Conservation (phyloP, 2,113 vertebrate species). For the Typhlomys cinereus region DNA sequence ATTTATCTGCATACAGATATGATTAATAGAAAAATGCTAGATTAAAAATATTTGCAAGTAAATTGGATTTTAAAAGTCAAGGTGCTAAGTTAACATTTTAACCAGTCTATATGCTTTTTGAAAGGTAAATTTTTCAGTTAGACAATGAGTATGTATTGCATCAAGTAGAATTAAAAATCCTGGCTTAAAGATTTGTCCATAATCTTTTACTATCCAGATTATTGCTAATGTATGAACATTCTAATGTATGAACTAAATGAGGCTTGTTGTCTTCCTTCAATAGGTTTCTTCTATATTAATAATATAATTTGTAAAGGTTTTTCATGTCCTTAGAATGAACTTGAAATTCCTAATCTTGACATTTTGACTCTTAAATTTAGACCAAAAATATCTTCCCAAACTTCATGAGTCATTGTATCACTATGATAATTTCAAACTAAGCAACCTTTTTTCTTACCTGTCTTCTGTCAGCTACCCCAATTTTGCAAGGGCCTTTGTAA, state of each 20-base stretch:
- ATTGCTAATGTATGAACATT: constrained; percentile 25
- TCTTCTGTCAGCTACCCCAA: background rate
- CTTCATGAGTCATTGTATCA: background rate
- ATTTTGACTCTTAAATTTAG: constrained; percentile 47
- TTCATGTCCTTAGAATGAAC: constrained; percentile 38
- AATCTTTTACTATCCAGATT: constrained; percentile 29
- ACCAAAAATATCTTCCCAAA: background rate
- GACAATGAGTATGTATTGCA: background rate
- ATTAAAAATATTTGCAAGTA: constrained; percentile 52
- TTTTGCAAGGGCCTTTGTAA: background rate
- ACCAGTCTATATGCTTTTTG: constrained; percentile 29
- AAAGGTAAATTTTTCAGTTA: constrained; percentile 30
- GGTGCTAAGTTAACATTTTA: constrained; percentile 33
- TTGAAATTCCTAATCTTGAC: constrained; percentile 16
- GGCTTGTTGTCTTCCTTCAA: background rate
- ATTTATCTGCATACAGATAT: constrained; percentile 41
- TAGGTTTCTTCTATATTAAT: constrained; percentile 32
- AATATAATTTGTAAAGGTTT: constrained; percentile 51
- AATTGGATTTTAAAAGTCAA: constrained; percentile 53
- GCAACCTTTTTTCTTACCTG: background rate
- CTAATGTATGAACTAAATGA: background rate
- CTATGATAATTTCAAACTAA: constrained; percentile 1
- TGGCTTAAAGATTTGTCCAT: background rate
- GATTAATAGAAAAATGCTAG: constrained; percentile 65
- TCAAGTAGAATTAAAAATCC: constrained; percentile 40